A percentile compares a stretch with the other conserved stretches of the same genome.
Conservation (phyloP, 2,113 vertebrate species). For the Odontesthes bonariensis region DNA sequence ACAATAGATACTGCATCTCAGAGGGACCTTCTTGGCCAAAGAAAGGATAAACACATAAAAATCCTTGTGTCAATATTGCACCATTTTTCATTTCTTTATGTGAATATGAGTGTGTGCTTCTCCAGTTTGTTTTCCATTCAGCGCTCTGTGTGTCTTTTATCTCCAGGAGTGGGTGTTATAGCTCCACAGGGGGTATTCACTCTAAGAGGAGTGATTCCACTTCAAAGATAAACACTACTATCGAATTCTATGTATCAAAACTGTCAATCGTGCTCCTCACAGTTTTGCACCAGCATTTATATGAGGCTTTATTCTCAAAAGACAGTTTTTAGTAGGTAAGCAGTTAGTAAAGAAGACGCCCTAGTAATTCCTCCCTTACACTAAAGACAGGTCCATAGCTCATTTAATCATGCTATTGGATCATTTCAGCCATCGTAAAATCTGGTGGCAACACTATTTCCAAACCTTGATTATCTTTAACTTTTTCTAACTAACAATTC, state of each 20-base stretch:
- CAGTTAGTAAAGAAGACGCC: not conserved
- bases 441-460: too few relatives aligned
- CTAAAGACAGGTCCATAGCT: too few relatives aligned
- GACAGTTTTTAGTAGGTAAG: not conserved
- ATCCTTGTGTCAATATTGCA: constrained; percentile 4
- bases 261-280: constrained; percentile 50
- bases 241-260: constrained; percentile 58
- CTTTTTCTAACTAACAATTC: too few relatives aligned
- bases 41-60: not conserved
- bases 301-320: constrained; percentile 35
- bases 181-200: constrained; percentile 39
- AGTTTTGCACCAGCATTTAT: constrained; percentile 57
- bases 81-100: not conserved
- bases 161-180: constrained; percentile 42
- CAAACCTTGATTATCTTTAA: too few relatives aligned
- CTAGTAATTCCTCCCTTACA: too few relatives aligned
- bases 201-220: constrained; percentile 35
- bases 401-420: too few relatives aligned
- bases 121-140: constrained; percentile 44
- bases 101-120: constrained; percentile 2
- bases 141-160: constrained; percentile 43
- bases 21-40: not conserved
- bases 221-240: constrained; percentile 48
- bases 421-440: too few relatives aligned
- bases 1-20: too few relatives aligned